These are phyloP conservation scores for Centrocercus urophasianus DNA, from an alignment of 2,113 vertebrate genomes.

Conservation along the genomic window DNA sequence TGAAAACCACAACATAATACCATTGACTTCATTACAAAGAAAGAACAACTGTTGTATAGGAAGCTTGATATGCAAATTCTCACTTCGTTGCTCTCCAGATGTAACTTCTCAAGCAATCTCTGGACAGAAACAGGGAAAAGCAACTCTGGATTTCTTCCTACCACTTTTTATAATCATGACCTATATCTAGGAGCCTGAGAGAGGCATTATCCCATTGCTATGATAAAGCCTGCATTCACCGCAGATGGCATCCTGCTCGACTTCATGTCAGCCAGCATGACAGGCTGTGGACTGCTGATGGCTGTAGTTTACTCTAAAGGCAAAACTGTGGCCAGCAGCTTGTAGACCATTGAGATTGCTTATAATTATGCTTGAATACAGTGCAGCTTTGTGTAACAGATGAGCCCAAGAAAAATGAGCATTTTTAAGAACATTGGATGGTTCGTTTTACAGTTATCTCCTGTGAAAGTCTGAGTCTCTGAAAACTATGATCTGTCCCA, in stretches of 20 bases:
- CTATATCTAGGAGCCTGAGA: neutral
- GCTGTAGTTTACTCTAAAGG: neutral
- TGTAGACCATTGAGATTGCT: neutral
- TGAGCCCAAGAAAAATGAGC: constrained; percentile 28
- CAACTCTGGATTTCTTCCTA: neutral
- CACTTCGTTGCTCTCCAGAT: neutral
- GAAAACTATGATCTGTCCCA: constrained; percentile 59
- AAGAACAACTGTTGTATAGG: neutral
- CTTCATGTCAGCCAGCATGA: neutral
- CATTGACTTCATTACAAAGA: constrained; percentile 8
- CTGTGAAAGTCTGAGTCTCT: constrained; percentile 43
- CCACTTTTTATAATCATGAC: neutral
- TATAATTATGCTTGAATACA: constrained; percentile 39
- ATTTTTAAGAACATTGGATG: constrained; percentile 39
- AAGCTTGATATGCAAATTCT: constrained; percentile 1
- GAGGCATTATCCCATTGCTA: neutral
- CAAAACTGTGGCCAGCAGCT: neutral
- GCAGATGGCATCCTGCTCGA: neutral
- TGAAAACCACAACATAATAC: constrained; percentile 26
- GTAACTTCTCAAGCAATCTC: constrained; percentile 3
- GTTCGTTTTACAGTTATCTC: constrained; percentile 62
- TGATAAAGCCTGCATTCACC: neutral
- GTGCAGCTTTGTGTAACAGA: constrained; percentile 49
- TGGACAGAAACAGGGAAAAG: neutral
- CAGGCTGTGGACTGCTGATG: neutral